Base-by-base conservation (phyloP, 2,888 invertebrate species). In the Drosophila pseudotakahashii region DNA sequence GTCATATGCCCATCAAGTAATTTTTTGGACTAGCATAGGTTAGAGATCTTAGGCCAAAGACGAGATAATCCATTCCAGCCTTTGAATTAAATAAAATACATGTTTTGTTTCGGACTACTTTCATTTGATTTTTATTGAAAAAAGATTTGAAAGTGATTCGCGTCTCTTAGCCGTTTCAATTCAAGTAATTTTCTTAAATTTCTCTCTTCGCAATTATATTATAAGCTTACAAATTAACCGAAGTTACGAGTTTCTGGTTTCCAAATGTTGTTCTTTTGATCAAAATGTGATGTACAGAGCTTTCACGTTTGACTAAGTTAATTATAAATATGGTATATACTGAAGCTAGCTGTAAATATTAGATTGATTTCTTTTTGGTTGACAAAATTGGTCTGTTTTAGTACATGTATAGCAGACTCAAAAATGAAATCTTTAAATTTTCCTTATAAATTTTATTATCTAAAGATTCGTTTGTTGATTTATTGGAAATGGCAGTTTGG, bases 401-500 rank as follows among this genome's bases (percentile, higher is more conserved):
- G 39, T 55, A 55, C 39, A 32, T 45, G 7, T 45, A 47, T 66
- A 53, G 66, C 41, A 66, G 67, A 64, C 44, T 51, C 47, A 42
- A 48, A 69, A 39, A 16, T 47, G 45, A 30, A 52, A 52, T 64
- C 19, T 19, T 30, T 16, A 66, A 45, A 67, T 13, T 45, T 66
- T 66, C 36, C n/a, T 45, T 45, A 34, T 32, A 66, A 66, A 54
- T 67, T 54, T 14, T 26, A 34, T 26, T 67, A 66, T 54, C 66
- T 67, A 67, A 45, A 10, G 14, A 11, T 67, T 32, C 53, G 62
- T 42, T 11, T 30, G 23, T 69, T 59, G 42, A 44, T 61, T 39
- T n/a, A 64, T 54, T 57, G 44, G 64, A 62, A 72, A 77, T 87
- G 87, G 82, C 87, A 87, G 82, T 87, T 86, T 70, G 51, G 64